Evolutionary conservation across 1,140 invertebrate genomes (phyloP), one percentile per base, ranked within the genome.

Genomic region (Psix sp.): DNA sequence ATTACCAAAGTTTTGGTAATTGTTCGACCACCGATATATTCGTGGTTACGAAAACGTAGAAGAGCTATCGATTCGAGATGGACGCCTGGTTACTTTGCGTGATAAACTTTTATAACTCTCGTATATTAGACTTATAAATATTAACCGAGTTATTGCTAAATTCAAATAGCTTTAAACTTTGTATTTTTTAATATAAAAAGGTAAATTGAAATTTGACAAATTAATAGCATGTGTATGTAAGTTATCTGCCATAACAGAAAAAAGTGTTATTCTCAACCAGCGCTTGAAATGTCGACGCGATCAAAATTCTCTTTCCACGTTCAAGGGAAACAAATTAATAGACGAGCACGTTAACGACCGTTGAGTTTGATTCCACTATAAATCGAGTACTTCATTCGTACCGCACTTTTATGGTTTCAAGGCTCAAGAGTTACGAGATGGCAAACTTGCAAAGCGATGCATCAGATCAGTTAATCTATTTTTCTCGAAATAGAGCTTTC

Each of bases 1-100:
- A 81, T 84, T 84, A 82, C 72, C 40, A 81, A 82, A 82, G 76
- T 84, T 84, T 82, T 71, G 71, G 80, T 81, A 82, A 83, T 79
- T 81, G 79, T 77, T 54, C 59, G 40, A 36, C 62, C 60, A 62
- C 39, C 46, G 18, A 74, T 67, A 56, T 72, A 67, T 74, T 74
- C 62, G 31, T 40, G 21, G 49, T 43, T 38, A 67, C 38, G 59
- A 49, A 42, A 49, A 17, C 36, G 59, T 40, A 15, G 54, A 59
- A 57, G 59, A 56, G 21, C n/a, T n/a, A 65, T 62, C 56, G 54
- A 71, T 73, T 38, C 51, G 14, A 57, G 62, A 68, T 52, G 48
- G 74, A 62, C 46, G 49, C 56, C 16, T 42, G 26, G 46, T 42
- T 67, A 57, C 39, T 71, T 73, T 42, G 63, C 68, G 65, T 67